Conservation (phyloP, 2,888 invertebrate genomes). For the Tinea pellionella region DNA sequence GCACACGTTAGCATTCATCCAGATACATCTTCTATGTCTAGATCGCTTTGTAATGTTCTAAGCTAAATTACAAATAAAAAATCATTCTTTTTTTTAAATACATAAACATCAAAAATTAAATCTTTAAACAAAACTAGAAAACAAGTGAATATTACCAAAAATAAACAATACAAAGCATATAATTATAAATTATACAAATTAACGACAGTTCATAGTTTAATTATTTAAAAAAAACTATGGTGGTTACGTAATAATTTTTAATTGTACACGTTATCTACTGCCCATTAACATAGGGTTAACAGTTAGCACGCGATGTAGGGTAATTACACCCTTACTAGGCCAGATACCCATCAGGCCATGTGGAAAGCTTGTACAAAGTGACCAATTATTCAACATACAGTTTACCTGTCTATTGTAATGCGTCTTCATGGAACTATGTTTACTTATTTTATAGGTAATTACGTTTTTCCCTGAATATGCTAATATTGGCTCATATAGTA, state of each 20-base stretch:
- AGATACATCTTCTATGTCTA: too few relatives aligned
- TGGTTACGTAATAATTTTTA: slow-evolving; percentile 28
- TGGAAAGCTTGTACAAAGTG: slow-evolving; percentile 32
- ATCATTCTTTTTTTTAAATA: too few relatives aligned
- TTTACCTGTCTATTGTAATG: slow-evolving; percentile 3
- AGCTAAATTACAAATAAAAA: too few relatives aligned
- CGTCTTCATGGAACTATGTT: background rate
- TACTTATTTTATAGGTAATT: background rate
- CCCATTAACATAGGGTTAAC: slow-evolving; percentile 20
- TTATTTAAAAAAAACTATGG: too few relatives aligned
- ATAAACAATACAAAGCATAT: too few relatives aligned
- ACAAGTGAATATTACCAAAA: too few relatives aligned
- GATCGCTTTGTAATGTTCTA: too few relatives aligned
- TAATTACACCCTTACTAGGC: slow-evolving; percentile 15
- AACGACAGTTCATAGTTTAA: too few relatives aligned
- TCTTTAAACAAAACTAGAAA: too few relatives aligned
- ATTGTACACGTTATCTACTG: slow-evolving; percentile 38
- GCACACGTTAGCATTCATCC: too few relatives aligned
- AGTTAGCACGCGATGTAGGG: background rate
- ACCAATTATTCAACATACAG: slow-evolving; percentile 19
- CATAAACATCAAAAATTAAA: too few relatives aligned
- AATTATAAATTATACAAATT: too few relatives aligned
- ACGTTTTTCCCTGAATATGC: background rate
- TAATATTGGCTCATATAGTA: background rate
- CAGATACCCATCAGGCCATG: slow-evolving; percentile 41